A percentile compares a stretch with the other conserved stretches of the same genome.
Conservation (phyloP, 1,140 invertebrate genomes). For the Campoletis sonorensis region DNA sequence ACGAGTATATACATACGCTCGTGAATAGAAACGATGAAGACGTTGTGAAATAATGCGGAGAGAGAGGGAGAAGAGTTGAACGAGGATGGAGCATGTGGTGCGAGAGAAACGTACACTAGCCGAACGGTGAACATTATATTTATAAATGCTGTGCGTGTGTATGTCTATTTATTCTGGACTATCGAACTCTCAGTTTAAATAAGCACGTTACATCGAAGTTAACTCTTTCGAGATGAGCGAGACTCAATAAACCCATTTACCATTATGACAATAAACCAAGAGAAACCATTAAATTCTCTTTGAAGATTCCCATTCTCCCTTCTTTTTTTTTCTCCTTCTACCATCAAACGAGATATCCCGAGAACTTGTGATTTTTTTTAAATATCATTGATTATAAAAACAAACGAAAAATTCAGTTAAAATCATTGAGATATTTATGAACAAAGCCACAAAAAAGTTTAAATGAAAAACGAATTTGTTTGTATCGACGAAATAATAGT, state of each 20-base stretch:
- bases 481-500: too few relatives aligned
- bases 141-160: neutral
- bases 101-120: neutral
- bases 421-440: too few relatives aligned
- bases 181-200: constrained; percentile 34
- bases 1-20: constrained; percentile 48
- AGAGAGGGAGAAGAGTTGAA: neutral
- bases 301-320: neutral
- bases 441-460: too few relatives aligned
- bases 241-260: constrained; percentile 39
- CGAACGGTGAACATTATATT: constrained; percentile 2
- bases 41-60: neutral
- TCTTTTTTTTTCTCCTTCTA: neutral
- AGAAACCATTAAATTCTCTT: constrained; percentile 24
- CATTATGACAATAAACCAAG: constrained; percentile 33
- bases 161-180: constrained; percentile 17
- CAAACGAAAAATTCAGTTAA: too few relatives aligned
- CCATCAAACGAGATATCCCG: neutral
- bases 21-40: neutral
- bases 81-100: neutral
- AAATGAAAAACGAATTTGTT: too few relatives aligned
- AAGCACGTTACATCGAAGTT: constrained; percentile 33
- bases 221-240: constrained; percentile 34
- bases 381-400: neutral
- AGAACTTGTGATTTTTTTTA: neutral